Percentiles rank a stretch among this genome's conserved stretches.
Conservation (phyloP, 2,888 invertebrate genomes). For the Liposcelis brunnea region DNA sequence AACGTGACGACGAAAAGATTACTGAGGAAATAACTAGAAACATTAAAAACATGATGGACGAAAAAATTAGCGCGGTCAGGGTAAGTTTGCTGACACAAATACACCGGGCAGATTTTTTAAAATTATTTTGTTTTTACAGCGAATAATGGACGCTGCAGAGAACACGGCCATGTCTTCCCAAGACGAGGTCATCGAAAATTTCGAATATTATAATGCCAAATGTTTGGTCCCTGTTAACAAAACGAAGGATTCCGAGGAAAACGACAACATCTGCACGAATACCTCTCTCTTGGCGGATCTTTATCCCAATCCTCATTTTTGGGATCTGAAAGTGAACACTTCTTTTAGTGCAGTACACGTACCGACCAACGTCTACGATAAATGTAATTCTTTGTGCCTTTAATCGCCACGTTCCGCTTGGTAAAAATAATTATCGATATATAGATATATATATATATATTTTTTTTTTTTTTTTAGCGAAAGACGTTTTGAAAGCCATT, state of each 20-base stretch:
- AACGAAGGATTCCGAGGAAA: conserved; percentile 36
- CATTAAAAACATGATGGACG: conserved; percentile 73
- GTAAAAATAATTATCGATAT: not conserved
- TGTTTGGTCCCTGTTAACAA: conserved; percentile 40
- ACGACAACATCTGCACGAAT: conserved; percentile 10
- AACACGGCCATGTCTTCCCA: conserved; percentile 48
- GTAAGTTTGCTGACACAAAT: conserved; percentile 27
- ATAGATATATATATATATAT: conserved; percentile 2
- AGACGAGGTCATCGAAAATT: conserved; percentile 21
- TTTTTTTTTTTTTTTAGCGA: conserved; percentile 33
- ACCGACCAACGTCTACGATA: conserved; percentile 87
- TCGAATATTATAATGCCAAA: conserved; percentile 43
- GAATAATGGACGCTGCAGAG: conserved; percentile 80
- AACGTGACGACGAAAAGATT: conserved; percentile 58
- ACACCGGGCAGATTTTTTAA: not conserved
- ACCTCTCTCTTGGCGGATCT: conserved; percentile 44
- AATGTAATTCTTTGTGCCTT: conserved; percentile 37
- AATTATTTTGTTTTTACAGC: conserved; percentile 27
- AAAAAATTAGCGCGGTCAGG: conserved; percentile 73
- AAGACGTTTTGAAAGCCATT: conserved; percentile 72
- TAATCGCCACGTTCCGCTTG: conserved; percentile 13
- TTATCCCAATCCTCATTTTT: conserved; percentile 56
- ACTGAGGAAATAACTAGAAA: conserved; percentile 70
- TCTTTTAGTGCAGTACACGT: conserved; percentile 82
- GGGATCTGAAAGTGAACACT: conserved; percentile 56